Evolutionary conservation across 2,888 invertebrate species (phyloP), one percentile per base, ranked within the genome.

Genomic region (Ditula angustiorana): DNA sequence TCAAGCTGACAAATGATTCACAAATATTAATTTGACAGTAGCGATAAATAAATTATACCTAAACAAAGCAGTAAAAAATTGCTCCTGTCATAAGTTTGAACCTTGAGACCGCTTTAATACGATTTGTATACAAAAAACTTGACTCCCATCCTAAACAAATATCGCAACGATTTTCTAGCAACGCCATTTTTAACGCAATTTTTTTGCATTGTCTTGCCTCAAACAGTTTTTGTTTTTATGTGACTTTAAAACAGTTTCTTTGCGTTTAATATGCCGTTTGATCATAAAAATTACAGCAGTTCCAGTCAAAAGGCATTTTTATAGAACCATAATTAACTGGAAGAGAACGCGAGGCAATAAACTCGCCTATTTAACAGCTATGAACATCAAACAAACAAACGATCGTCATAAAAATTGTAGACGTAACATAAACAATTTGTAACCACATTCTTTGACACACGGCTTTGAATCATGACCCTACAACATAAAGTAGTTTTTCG

Each of bases 401-500:
- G 52, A 33, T 33, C 33, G 30, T 4, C 52, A 30, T 52, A 52
- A 53, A 53, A 33, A 53, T 35, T 35, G n/a, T 24, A 53, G 53
- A 53, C 35, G 16, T 35, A 23, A 35, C 35, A 53, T 49, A 26
- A 49, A 49, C 47, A 41, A 19, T 41, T 41, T 19, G 8, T 19
- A 41, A 41, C 16, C 19, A 19, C 19, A 19, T 10, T 41, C 41
- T 19, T n/a, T n/a, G 33, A 37, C 7, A 16, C 35, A 37, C 35
- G 13, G 35, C n/a, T 37, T 37, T 37, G 35, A 37, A 37, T 13
- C 35, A n/a, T 33, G 69, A 71, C 68, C 58, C 59, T 67, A 58
- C 58, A 68, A 69, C 71, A 74, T 74, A 71, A 77, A 73, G 67
- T 37, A 37, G 13, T 37, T 37, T 37, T 37, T 13, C 5, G 16